These are phyloP conservation scores for Jordanella pulchra DNA, from an alignment of 2,797 vertebrate species.

Conservation along the genomic window DNA sequence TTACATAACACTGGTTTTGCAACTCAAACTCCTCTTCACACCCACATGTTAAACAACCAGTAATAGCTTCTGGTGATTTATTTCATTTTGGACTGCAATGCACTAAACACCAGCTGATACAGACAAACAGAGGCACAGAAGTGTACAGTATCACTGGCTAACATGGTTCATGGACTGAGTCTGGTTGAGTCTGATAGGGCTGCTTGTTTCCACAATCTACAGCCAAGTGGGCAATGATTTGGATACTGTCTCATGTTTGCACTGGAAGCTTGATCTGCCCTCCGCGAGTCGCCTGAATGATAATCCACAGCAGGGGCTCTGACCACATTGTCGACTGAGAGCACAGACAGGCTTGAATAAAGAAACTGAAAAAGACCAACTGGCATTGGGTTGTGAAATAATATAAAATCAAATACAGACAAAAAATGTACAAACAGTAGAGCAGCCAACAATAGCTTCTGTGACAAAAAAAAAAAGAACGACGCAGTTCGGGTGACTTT, in stretches of 20 bases:
- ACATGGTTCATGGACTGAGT: slow-evolving; percentile 47
- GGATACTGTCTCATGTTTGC: slow-evolving; percentile 76
- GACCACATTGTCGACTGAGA: slow-evolving; percentile 45
- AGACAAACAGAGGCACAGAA: slow-evolving; percentile 53
- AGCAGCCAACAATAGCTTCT: not conserved
- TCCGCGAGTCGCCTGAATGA: slow-evolving; percentile 72
- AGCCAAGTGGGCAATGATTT: slow-evolving; percentile 62
- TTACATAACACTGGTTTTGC: slow-evolving; percentile 24
- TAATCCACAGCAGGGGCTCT: slow-evolving; percentile 67
- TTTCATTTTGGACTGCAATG: slow-evolving; percentile 36
- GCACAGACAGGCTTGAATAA: slow-evolving; percentile 26
- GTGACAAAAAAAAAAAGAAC: not conserved
- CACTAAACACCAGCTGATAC: slow-evolving; percentile 43
- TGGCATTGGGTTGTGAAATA: slow-evolving; percentile 2
- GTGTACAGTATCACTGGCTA: slow-evolving; percentile 39
- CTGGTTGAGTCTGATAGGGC: slow-evolving; percentile 63
- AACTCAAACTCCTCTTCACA: slow-evolving; percentile 24
- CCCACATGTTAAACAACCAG: slow-evolving; percentile 39
- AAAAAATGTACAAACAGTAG: not conserved
- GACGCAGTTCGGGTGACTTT: not conserved
- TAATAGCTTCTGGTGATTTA: slow-evolving; percentile 47
- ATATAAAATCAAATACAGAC: slow-evolving; percentile 3
- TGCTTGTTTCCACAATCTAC: slow-evolving; percentile 61
- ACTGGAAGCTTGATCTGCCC: slow-evolving; percentile 68
- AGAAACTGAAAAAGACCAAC: slow-evolving; percentile 18